Conservation (phyloP, 2,797 vertebrate genomes). For the Channa striata region DNA sequence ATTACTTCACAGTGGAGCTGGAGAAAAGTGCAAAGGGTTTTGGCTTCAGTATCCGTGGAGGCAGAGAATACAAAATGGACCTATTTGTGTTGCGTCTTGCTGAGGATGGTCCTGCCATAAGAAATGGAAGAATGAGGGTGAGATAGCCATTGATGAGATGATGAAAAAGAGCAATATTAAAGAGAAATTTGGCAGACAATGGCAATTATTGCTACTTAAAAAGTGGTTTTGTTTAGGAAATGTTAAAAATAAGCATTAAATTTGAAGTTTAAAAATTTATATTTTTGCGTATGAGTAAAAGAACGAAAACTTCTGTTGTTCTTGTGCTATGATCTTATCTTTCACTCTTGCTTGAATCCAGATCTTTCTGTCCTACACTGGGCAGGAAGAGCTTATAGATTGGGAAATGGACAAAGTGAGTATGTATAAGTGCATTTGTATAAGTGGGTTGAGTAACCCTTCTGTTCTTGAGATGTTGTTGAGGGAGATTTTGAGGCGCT, state of each 20-base stretch:
- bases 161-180: constrained; percentile 7
- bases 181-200: not conserved
- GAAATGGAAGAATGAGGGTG: constrained; percentile 98
- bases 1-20: constrained; percentile 99
- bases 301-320: not conserved
- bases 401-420: constrained; percentile 3
- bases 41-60: constrained; percentile 98
- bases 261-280: constrained; percentile 4
- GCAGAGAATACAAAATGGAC: constrained; percentile 99
- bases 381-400: not conserved
- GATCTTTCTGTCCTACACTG: not conserved
- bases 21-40: constrained; percentile 98
- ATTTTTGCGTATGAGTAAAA: constrained; percentile 4
- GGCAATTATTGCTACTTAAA: constrained; percentile 11
- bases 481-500: constrained; percentile 21
- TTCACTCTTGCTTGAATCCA: not conserved
- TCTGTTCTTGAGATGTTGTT: constrained; percentile 30
- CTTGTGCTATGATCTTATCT: not conserved
- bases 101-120: constrained; percentile 97
- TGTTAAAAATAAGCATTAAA: not conserved
- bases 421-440: constrained; percentile 23
- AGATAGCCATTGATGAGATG: constrained; percentile 61
- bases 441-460: constrained; percentile 13
- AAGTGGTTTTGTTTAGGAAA: constrained; percentile 9
- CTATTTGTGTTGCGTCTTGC: constrained; percentile 96